Evolutionary conservation across 2,797 vertebrate genomes (phyloP), one percentile per base, ranked within the genome.

Genomic region (Micropoecilia bifurca): DNA sequence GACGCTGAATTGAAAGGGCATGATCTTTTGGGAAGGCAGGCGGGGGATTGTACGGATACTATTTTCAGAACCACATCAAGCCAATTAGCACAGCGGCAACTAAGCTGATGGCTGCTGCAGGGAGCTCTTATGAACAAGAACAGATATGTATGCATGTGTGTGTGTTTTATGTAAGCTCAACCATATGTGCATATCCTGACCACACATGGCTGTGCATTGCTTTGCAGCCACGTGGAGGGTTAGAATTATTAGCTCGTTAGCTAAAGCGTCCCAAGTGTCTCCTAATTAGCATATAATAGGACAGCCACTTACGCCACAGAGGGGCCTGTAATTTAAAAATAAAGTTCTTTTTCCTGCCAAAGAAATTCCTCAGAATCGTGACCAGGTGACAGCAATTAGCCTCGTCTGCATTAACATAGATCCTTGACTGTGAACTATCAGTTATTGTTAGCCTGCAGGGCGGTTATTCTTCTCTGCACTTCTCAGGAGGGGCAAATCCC

Each of bases 271-370:
- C 93, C 93, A 39, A 85, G 92, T 73, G 94, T 82, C 93, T 79
- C 86, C 91, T 95, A 94, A 95, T 96, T 95, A 95, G 92, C 94
- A 92, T 90, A 93, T 94, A 95, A 95, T 93, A 92, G 90, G 91
- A 94, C 91, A 88, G 90, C 84, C 86, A 79, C 85, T 80, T 90
- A 89, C 30, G 79, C 89, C 89, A 89, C 92, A 87, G 87, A 89
- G 91, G 90, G 89, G 85, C 84, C 89, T 84, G 88, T 87, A 88
- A 93, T 95, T 95, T 91, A 87, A 90, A 89, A 93, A 93, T 90
- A 89, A 95, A 92, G 91, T 93, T 90, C n/a, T 91, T 94, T 93
- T 92, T 91, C 85, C 88, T 87, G 85, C 73, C 87, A 78, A 76
- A 90, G 89, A 90, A 88, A 85, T 92, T 92, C 80, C 83, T 93